Conservation (phyloP, 2,113 vertebrate species). For the Ctenomys sociabilis region DNA sequence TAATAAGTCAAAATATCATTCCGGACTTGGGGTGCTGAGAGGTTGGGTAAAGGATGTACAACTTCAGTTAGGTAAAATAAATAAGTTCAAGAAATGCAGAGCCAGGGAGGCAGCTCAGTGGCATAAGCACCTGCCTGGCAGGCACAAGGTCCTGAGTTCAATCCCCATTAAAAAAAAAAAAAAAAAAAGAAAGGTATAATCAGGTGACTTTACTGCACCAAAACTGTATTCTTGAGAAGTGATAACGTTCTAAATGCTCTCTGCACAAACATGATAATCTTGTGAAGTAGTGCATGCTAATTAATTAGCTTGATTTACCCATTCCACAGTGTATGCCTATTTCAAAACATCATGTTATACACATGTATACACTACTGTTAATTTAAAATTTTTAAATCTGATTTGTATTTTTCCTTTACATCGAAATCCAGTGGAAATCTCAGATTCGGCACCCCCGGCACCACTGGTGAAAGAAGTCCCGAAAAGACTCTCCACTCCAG, state of each 20-base stretch:
- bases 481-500: constrained; percentile 95
- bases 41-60: background rate
- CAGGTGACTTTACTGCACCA: too few relatives aligned
- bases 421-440: constrained; percentile 92
- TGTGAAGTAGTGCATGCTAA: background rate
- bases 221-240: background rate
- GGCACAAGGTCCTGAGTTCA: too few relatives aligned
- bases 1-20: background rate
- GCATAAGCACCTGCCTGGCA: too few relatives aligned
- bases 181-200: too few relatives aligned
- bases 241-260: background rate
- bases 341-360: background rate
- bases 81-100: background rate
- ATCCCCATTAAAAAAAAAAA: too few relatives aligned
- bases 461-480: constrained; percentile 93
- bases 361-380: background rate
- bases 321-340: background rate
- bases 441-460: constrained; percentile 90
- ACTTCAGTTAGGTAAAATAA: background rate
- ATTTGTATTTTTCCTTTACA: constrained; percentile 50
- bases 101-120: too few relatives aligned
- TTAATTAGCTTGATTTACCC: background rate
- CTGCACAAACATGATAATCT: background rate
- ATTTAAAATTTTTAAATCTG: background rate
- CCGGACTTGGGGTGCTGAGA: background rate